A percentile compares a stretch with the other conserved stretches of the same genome.
Conservation (phyloP, 1,140 invertebrate species). For the Aphidius gifuensis region DNA sequence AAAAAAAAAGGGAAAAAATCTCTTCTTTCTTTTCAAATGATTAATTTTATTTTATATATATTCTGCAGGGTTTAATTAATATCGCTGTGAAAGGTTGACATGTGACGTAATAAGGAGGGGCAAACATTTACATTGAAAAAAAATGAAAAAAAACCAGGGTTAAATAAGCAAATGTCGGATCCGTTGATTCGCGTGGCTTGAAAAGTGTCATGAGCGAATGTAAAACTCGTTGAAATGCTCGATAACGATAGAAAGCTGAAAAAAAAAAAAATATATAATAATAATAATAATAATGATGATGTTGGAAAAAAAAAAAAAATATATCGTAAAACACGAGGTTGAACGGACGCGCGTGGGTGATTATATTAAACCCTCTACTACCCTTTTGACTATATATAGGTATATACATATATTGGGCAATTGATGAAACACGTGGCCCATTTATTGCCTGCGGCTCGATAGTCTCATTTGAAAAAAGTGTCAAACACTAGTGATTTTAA, state of each 20-base stretch:
- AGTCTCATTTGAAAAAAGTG: conserved; percentile 1
- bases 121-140: not conserved
- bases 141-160: conserved; percentile 6
- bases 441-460: not conserved
- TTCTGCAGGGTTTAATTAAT: conserved; percentile 17
- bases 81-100: conserved; percentile 9
- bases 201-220: conserved; percentile 48
- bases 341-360: conserved; percentile 9
- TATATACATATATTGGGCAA: too few relatives aligned
- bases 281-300: not conserved
- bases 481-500: conserved; percentile 8
- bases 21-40: too few relatives aligned
- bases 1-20: too few relatives aligned
- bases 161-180: conserved; percentile 6
- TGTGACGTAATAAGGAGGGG: not conserved
- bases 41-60: too few relatives aligned
- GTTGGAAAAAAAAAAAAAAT: not conserved
- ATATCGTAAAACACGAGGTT: conserved; percentile 6
- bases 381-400: not conserved
- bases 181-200: conserved; percentile 37
- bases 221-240: conserved; percentile 49
- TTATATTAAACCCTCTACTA: conserved; percentile 7
- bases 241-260: conserved; percentile 38
- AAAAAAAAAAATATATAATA: conserved; percentile 3
- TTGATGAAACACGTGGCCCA: not conserved